Base-by-base conservation (phyloP, 2,888 invertebrate species). In the Protonemura montana region DNA sequence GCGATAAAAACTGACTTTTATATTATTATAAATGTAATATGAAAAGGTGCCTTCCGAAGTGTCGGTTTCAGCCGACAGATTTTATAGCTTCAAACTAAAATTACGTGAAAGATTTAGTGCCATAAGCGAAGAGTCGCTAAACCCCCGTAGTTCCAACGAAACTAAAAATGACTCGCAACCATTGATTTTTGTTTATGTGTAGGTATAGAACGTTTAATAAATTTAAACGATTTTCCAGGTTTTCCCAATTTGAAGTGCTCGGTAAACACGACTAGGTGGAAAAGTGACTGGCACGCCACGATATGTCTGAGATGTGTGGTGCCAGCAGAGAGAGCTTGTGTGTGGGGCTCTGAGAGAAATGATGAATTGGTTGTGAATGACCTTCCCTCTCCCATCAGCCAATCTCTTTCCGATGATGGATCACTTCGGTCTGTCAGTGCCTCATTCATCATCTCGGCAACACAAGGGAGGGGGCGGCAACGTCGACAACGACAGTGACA, bases 341-440 rank as follows among this genome's bases (percentile, higher is more conserved):
- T 78, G 87, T 86, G 85, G 86, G 81, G 80, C 35, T 28, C 28
- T 82, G 85, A 85, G 28, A 81, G 86, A 82, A 87, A 90, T 90
- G 91, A 90, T 90, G 90, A 90, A 90, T 90, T 90, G 89, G 89
- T 89, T 88, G 89, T 89, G 89, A 90, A 90, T 90, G 91, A 91
- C 91, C 91, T 91, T 90, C 90, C 89, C 90, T 88, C 89, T 90
- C 90, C n/a, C 90, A 91, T 91, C 91, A 87, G 91, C 90, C 91
- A 91, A 91, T 91, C 91, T 91, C 91, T 90, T 89, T 90, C 90
- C 89, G 89, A 91, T 92, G 92, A 92, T 92, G 91, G 91, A 92
- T 92, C 90, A 90, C 91, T 91, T 90, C 90, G 89, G 88, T 90
- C 90, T 91, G 91, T 91, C 91, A 90, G 89, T 89, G 88, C 89